Conservation (phyloP, 2,888 invertebrate species). For the Tinea pellionella region DNA sequence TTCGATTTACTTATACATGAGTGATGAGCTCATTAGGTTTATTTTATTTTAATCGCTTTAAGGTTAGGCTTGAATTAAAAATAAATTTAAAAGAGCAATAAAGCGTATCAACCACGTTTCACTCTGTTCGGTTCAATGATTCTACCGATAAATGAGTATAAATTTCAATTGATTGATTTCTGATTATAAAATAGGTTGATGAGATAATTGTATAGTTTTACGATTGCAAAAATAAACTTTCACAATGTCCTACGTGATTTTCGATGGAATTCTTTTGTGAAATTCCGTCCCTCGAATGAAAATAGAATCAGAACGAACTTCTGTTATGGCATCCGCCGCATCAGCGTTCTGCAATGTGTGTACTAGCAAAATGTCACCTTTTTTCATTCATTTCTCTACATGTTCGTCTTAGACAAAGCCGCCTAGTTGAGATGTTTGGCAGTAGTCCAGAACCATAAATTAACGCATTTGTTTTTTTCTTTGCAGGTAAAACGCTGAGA, state of each 20-base stretch:
- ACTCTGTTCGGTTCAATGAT: background rate
- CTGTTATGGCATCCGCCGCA: conserved; percentile 5
- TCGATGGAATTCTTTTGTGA: background rate
- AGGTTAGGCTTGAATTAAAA: conserved; percentile 38
- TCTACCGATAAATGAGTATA: background rate
- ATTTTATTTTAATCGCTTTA: conserved; percentile 27
- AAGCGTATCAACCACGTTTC: background rate
- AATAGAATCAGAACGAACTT: background rate
- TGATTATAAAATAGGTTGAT: background rate
- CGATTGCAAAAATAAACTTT: background rate
- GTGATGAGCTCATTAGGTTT: conserved; percentile 11
- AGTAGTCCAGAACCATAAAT: conserved; percentile 56
- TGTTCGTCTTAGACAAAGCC: conserved; percentile 44
- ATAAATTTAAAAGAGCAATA: conserved; percentile 36
- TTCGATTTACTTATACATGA: too few species aligned
- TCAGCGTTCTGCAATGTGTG: conserved; percentile 7
- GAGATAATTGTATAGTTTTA: background rate
- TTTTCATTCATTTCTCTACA: conserved; percentile 58
- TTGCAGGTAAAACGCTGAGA: conserved; percentile 65
- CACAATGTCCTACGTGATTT: background rate
- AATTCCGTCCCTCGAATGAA: conserved; percentile 1
- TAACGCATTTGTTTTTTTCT: conserved; percentile 58
- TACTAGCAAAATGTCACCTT: conserved; percentile 28
- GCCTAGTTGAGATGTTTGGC: conserved; percentile 64
- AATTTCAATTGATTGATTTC: background rate